Conservation (phyloP, 2,888 invertebrate species). For the Meloe dianella region DNA sequence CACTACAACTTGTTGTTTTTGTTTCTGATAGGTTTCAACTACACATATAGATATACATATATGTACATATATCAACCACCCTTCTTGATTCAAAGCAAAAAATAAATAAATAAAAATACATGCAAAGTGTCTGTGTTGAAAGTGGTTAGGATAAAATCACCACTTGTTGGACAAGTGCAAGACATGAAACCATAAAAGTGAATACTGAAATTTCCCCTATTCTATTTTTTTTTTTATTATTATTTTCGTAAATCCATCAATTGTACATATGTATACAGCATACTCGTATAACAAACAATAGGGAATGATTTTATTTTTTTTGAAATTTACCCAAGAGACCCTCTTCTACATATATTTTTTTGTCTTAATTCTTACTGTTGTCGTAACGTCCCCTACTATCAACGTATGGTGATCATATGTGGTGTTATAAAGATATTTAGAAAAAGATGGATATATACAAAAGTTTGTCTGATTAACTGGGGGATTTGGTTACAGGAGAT, state of each 20-base stretch:
- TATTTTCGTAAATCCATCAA: neutral
- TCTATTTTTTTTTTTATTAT: neutral
- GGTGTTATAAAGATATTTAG: conserved; percentile 1
- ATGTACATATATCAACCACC: too few relatives aligned
- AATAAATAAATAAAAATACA: neutral
- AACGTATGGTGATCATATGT: conserved; percentile 17
- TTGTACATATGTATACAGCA: too few relatives aligned
- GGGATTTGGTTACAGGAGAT: neutral
- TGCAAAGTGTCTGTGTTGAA: neutral
- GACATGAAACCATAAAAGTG: conserved; percentile 6
- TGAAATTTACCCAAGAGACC: conserved; percentile 1
- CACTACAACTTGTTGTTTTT: conserved; percentile 40
- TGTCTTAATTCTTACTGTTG: neutral
- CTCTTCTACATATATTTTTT: neutral
- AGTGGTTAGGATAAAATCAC: neutral
- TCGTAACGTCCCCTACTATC: neutral
- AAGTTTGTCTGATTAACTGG: neutral
- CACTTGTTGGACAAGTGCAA: conserved; percentile 15
- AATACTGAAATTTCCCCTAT: neutral
- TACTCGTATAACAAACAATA: too few relatives aligned
- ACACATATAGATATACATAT: too few relatives aligned
- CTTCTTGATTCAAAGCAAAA: conserved; percentile 24
- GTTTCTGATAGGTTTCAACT: conserved; percentile 49
- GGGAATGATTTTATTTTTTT: too few relatives aligned
- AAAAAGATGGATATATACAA: neutral